Conservation (phyloP, 53 echinoderm and acorn worm species). For the Holothuria leucospilota region DNA sequence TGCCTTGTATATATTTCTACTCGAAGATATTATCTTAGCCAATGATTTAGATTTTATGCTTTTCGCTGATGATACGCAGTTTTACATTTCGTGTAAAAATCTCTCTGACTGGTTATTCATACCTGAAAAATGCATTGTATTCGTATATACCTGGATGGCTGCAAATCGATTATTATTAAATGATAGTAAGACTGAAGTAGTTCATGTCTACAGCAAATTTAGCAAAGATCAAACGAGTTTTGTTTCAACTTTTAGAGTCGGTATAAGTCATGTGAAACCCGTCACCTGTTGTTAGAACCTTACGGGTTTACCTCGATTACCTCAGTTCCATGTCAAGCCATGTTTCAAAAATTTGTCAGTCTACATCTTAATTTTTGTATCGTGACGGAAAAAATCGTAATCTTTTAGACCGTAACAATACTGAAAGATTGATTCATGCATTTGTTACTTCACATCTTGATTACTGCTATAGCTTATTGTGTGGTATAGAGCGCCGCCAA, state of each 20-base stretch:
- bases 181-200: too few relatives aligned
- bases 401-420: neutral
- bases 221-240: neutral
- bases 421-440: neutral
- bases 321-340: neutral
- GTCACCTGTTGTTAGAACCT: conserved; percentile 1
- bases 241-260: neutral
- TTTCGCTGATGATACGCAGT: too few relatives aligned
- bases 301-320: neutral
- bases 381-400: neutral
- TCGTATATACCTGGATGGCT: conserved; percentile 24
- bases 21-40: too few relatives aligned
- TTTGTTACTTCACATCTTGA: neutral
- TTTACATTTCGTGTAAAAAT: too few relatives aligned
- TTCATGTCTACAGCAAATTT: conserved; percentile 8
- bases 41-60: too few relatives aligned
- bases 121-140: neutral
- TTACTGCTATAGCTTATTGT: neutral
- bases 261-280: too few relatives aligned
- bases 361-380: neutral
- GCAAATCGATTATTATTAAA: neutral
- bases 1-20: conserved; percentile 48
- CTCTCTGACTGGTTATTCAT: too few relatives aligned
- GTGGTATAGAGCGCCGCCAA: too few relatives aligned
- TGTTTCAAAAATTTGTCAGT: too few relatives aligned